phyloP scores from a whole-genome alignment of 2,113 vertebrate species.

The Nothoprocta pentlandii region DNA sequence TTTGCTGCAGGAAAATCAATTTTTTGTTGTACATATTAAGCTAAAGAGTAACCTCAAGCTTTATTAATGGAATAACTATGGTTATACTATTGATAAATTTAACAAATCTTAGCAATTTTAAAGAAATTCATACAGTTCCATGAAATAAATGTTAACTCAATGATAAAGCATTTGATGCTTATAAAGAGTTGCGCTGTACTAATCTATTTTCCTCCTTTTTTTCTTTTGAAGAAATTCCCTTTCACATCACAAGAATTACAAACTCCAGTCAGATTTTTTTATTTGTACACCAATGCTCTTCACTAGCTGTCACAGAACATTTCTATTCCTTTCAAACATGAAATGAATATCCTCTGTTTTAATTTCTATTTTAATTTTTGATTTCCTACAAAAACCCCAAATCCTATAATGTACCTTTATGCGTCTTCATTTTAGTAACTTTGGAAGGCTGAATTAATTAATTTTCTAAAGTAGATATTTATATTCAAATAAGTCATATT shows the following conservation, averaged over 20 bases:
- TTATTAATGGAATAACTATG: constrained; percentile 56
- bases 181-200: neutral
- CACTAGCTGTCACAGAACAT: neutral
- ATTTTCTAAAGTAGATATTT: neutral
- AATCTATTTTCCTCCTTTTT: neutral
- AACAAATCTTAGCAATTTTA: constrained; percentile 45
- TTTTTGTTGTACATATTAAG: constrained; percentile 43
- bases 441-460: neutral
- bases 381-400: neutral
- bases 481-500: neutral
- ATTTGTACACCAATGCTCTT: neutral
- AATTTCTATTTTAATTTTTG: neutral
- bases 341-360: neutral
- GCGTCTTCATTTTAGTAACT: neutral
- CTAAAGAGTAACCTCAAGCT: constrained; percentile 12
- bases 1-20: constrained; percentile 49
- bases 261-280: neutral
- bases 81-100: constrained; percentile 51
- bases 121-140: constrained; percentile 15
- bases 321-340: neutral
- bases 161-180: neutral
- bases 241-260: neutral
- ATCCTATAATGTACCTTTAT: neutral
- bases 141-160: constrained; percentile 37
- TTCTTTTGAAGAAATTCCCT: neutral